Evolutionary conservation across 1,140 invertebrate species (phyloP), one percentile per base, ranked within the genome.

Genomic region (Gryon sp.): DNA sequence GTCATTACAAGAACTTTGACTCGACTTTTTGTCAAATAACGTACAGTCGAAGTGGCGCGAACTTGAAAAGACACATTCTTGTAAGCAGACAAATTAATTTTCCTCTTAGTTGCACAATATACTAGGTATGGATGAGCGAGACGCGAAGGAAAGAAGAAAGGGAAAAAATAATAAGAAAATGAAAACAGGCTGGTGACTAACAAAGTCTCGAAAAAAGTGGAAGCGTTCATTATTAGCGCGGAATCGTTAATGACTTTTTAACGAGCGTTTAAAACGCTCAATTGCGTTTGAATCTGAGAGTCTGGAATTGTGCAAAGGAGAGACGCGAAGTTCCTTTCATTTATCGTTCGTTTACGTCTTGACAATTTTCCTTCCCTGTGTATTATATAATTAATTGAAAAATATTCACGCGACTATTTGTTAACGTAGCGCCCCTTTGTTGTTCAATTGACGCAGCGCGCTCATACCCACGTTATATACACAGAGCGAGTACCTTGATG

Each of bases 191-290:
- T 7, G 19, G 59, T 11, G 57, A 68, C 30, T 30, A 55, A 75
- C 41, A 72, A 80, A 81, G 48, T 41, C 57, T 15, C n/a, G 40
- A 46, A 72, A 72, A 57, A 52, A 52, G 50, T n/a, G n/a, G 43
- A 40, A 55, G 32, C 50, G 66, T 73, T 82, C 75, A 69, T 78
- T 79, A 78, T 79, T 63, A 41, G 40, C 53, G 68, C 57, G 50
- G 45, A 50, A 59, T 62, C 62, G 79, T 69, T 78, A 79, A 80
- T 76, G 73, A 59, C 62, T 66, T 77, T 80, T 83, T 78, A 83
- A 83, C 68, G 68, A 82, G 77, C 78, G 55, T 63, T 80, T 76
- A 69, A 69, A 65, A 43, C 55, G 26, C 36, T 57, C 53, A 66
- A 62, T 68, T 45, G 15, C 50, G 46, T 50, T 57, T 62, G 45